Conservation (phyloP, 2,888 invertebrate species). For the Balanococcus diminutus region DNA sequence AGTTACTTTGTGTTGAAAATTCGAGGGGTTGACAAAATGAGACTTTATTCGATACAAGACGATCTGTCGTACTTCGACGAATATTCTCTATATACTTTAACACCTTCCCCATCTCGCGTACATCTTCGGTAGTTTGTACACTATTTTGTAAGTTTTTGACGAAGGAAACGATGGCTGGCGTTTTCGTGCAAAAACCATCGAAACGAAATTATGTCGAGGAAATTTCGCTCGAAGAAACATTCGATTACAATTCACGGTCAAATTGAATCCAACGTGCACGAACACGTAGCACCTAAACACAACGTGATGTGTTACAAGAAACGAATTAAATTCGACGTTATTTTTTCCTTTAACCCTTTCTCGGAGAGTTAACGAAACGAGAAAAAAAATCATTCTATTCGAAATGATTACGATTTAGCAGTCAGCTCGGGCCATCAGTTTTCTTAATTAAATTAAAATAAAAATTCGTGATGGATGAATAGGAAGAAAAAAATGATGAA, state of each 20-base stretch:
- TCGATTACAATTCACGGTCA: conserved; percentile 23
- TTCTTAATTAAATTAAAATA: conserved; percentile 23
- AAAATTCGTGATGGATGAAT: neutral
- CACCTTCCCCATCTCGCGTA: neutral
- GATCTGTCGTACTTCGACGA: neutral
- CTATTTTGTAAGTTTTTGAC: neutral
- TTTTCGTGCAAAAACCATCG: neutral
- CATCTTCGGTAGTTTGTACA: neutral
- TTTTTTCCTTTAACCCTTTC: neutral
- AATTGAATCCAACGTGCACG: neutral
- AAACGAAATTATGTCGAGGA: conserved; percentile 16
- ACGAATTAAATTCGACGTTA: conserved; percentile 9
- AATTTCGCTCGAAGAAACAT: neutral
- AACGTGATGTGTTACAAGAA: neutral
- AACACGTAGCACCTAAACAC: neutral
- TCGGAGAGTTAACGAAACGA: neutral
- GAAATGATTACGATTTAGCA: neutral
- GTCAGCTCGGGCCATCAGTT: neutral
- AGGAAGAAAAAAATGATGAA: neutral
- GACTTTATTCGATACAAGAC: neutral
- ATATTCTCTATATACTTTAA: neutral
- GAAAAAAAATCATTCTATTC: neutral
- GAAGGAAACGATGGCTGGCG: neutral
- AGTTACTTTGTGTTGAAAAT: neutral
- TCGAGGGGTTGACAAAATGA: neutral